Conservation (phyloP, 2,888 invertebrate genomes). For the Iselma pallidipennis region DNA sequence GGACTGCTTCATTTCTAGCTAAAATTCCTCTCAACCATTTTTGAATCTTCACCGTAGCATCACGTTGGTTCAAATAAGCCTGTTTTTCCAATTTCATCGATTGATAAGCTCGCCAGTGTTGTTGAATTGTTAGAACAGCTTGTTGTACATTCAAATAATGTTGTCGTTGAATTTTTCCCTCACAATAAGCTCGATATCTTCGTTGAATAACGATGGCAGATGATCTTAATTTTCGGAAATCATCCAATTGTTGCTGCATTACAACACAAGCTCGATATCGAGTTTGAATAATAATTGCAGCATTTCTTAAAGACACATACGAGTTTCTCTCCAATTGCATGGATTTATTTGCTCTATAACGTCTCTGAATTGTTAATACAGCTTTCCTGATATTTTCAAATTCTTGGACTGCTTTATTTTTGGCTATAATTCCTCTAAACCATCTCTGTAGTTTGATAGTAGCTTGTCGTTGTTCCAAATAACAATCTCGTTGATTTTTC, state of each 20-base stretch:
- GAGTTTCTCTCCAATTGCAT: slow-evolving; percentile 38
- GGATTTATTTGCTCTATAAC: slow-evolving; percentile 46
- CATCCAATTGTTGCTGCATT: slow-evolving; percentile 45
- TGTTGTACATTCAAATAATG: slow-evolving; percentile 48
- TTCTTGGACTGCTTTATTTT: slow-evolving; percentile 45
- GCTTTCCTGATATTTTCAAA: slow-evolving; percentile 46
- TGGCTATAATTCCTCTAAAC: slow-evolving; percentile 50
- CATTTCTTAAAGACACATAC: slow-evolving; percentile 22
- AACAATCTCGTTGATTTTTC: slow-evolving; percentile 22
- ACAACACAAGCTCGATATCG: slow-evolving; percentile 44
- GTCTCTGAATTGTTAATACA: slow-evolving; percentile 55
- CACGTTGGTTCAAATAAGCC: slow-evolving; percentile 24
- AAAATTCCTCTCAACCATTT: slow-evolving; percentile 26
- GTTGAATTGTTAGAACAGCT: slow-evolving; percentile 32
- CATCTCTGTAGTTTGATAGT: slow-evolving; percentile 58
- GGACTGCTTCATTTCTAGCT: slow-evolving; percentile 33
- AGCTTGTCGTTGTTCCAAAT: slow-evolving; percentile 32
- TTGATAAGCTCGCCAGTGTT: background rate
- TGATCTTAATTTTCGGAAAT: slow-evolving; percentile 48
- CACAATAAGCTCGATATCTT: slow-evolving; percentile 53
- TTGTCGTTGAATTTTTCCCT: slow-evolving; percentile 46
- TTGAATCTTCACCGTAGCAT: background rate
- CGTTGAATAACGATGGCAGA: slow-evolving; percentile 56
- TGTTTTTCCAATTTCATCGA: slow-evolving; percentile 24
- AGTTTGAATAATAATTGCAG: slow-evolving; percentile 50